These are phyloP conservation scores for Anguilla anguilla DNA, from an alignment of 2,797 vertebrate genomes.

Conservation along the genomic window DNA sequence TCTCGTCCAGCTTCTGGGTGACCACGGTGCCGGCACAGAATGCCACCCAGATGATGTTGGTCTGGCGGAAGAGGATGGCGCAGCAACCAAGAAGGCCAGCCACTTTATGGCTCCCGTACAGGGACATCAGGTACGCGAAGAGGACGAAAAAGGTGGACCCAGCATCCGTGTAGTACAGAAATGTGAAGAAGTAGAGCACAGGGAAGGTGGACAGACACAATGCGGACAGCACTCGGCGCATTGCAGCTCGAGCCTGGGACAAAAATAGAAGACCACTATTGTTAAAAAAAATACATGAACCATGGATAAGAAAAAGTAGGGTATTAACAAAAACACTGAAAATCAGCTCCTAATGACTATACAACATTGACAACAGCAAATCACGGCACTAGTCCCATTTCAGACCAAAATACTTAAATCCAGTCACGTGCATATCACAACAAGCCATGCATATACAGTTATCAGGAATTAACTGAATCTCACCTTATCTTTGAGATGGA, in stretches of 20 bases:
- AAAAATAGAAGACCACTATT: conserved; percentile 11
- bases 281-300: background rate
- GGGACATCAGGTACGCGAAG: conserved; percentile 93
- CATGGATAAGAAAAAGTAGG: background rate
- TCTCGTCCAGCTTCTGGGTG: conserved; percentile 83
- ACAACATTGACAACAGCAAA: background rate
- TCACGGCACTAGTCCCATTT: background rate
- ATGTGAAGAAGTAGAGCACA: conserved; percentile 95
- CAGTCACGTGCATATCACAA: background rate
- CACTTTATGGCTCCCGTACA: conserved; percentile 89
- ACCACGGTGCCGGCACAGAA: conserved; percentile 88
- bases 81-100: conserved; percentile 87
- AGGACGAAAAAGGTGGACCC: conserved; percentile 95
- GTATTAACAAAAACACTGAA: background rate
- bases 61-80: conserved; percentile 92
- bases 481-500: conserved; percentile 87
- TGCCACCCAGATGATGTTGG: conserved; percentile 90
- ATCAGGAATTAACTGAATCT: background rate
- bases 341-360: background rate
- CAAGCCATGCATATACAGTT: background rate
- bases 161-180: conserved; percentile 95
- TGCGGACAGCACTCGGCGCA: conserved; percentile 82
- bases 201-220: conserved; percentile 87
- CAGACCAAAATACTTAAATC: background rate
- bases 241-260: conserved; percentile 77